phyloP scores from a whole-genome alignment of 2,888 invertebrate species.

The Spodoptera picta region DNA sequence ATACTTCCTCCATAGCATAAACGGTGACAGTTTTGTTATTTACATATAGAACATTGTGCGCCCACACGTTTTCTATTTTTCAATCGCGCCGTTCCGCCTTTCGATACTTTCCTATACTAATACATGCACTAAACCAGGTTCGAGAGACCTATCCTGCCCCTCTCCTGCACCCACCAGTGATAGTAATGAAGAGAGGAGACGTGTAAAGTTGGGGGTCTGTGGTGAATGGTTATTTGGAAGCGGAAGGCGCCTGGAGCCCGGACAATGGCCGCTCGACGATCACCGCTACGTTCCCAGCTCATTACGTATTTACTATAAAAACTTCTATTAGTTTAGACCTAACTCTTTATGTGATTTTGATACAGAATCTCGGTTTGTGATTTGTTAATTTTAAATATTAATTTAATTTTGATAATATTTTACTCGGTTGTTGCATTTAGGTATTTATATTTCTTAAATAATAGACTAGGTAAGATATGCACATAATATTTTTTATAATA shows the following conservation, averaged over 20 bases:
- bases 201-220: conserved; percentile 72
- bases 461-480: no score
- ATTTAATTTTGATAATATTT: no score
- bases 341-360: conserved; percentile 40
- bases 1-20: conserved; percentile 61
- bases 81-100: conserved; percentile 85
- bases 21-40: conserved; percentile 71
- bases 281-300: conserved; percentile 84
- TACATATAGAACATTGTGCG: conserved; percentile 72
- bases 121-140: conserved; percentile 68
- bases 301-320: conserved; percentile 84
- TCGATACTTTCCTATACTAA: conserved; percentile 85
- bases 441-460: no score
- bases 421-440: no score
- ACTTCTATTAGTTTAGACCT: conserved; percentile 73
- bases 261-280: conserved; percentile 84
- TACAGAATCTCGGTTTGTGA: conserved; percentile 1
- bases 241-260: conserved; percentile 82
- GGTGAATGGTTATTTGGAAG: conserved; percentile 71
- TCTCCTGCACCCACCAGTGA: conserved; percentile 54
- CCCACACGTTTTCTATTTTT: conserved; percentile 84
- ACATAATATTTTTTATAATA: no score
- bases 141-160: conserved; percentile 64
- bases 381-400: neutral
- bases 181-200: conserved; percentile 65